phyloP scores from a whole-genome alignment of 1,140 invertebrate genomes.

The Brachionus koreanus region DNA sequence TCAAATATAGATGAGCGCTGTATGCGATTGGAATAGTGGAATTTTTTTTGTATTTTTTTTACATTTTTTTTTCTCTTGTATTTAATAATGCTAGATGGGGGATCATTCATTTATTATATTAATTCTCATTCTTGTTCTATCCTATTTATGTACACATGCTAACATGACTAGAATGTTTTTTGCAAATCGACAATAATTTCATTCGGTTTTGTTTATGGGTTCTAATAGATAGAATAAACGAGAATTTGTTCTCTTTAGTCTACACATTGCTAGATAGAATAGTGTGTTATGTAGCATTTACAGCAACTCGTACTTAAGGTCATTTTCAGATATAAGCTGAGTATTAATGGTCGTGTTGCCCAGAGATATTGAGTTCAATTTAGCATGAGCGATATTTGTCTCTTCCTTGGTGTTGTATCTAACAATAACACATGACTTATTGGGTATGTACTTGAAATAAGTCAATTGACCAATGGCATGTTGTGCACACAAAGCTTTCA shows the following conservation, averaged over 20 bases:
- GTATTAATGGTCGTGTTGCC: slow-evolving; percentile 43
- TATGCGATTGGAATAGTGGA: not conserved
- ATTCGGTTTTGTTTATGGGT: not conserved
- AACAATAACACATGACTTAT: slow-evolving; percentile 37
- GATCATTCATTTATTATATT: too few species aligned
- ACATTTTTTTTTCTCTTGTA: too few species aligned
- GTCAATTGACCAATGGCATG: slow-evolving; percentile 9
- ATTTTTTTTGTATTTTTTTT: too few species aligned
- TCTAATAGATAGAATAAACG: not conserved
- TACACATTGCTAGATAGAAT: too few species aligned
- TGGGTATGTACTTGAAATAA: not conserved
- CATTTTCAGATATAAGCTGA: slow-evolving; percentile 27
- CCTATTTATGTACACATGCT: not conserved
- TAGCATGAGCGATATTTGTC: slow-evolving; percentile 14
- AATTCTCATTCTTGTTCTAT: not conserved
- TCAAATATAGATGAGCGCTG: not conserved
- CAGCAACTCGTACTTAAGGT: slow-evolving; percentile 17
- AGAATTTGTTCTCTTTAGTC: not conserved
- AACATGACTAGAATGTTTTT: not conserved
- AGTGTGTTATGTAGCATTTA: too few species aligned
- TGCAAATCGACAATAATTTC: not conserved
- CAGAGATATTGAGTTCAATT: slow-evolving; percentile 11
- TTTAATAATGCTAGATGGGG: too few species aligned
- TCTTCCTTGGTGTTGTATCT: slow-evolving; percentile 41
- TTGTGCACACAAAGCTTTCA: slow-evolving; percentile 26